A percentile compares a stretch with the other conserved stretches of the same genome.
Conservation (phyloP, 1,140 invertebrate genomes). For the Papilio helenus region DNA sequence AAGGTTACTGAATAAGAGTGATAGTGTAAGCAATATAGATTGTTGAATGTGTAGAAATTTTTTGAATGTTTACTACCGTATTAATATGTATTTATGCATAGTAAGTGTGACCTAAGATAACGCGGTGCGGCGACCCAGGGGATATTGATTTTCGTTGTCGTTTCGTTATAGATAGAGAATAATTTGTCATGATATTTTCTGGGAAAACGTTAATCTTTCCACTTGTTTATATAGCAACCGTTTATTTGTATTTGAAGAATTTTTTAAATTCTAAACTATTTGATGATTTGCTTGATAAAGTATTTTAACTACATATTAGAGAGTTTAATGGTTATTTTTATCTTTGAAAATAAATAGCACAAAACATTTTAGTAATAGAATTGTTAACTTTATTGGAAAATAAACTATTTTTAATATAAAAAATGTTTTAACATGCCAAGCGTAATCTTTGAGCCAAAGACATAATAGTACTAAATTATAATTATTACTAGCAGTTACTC, state of each 20-base stretch:
- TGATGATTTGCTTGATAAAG: not conserved
- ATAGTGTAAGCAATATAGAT: slow-evolving; percentile 7
- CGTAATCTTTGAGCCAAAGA: no score
- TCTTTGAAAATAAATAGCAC: no score
- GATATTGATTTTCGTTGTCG: slow-evolving; percentile 55
- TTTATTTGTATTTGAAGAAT: slow-evolving; percentile 8
- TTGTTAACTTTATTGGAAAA: no score
- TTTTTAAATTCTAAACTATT: not conserved
- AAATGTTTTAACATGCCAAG: no score
- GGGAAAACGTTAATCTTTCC: slow-evolving; percentile 30
- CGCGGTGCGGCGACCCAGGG: slow-evolving; percentile 45
- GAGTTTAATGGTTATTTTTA: no score
- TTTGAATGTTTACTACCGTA: slow-evolving; percentile 46
- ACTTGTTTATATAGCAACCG: not conserved
- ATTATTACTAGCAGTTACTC: no score
- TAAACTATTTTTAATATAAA: no score
- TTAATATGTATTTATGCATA: slow-evolving; percentile 65
- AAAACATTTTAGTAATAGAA: no score
- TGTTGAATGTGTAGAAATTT: slow-evolving; percentile 41
- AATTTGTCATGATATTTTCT: slow-evolving; percentile 44
- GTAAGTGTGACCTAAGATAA: slow-evolving; percentile 50
- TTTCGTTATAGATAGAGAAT: slow-evolving; percentile 40
- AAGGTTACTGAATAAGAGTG: not conserved
- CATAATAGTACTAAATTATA: no score
- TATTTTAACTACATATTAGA: no score